Conservation (phyloP, 2,888 invertebrate species). For the Timema cristinae region DNA sequence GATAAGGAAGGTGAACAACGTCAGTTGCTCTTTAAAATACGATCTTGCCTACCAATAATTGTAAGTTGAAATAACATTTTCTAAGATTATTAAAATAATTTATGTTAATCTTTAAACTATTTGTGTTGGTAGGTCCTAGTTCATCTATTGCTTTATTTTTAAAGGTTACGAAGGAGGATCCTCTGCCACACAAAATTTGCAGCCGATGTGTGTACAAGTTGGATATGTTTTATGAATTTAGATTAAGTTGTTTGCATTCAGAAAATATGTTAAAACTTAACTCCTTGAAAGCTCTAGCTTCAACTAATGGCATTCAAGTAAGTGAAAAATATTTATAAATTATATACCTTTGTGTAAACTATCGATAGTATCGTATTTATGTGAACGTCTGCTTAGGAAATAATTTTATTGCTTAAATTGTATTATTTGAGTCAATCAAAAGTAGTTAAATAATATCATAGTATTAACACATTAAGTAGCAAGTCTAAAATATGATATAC, state of each 20-base stretch:
- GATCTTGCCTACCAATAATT: conserved; percentile 64
- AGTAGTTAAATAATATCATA: too few species aligned
- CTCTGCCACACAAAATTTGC: conserved; percentile 67
- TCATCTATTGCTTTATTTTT: conserved; percentile 26
- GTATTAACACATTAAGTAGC: too few species aligned
- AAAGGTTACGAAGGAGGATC: conserved; percentile 68
- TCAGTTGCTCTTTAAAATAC: conserved; percentile 64
- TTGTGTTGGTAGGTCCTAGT: neutral
- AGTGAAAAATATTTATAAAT: conserved; percentile 23
- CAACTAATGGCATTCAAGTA: conserved; percentile 55
- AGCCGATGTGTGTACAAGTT: conserved; percentile 61
- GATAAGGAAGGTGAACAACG: conserved; percentile 69
- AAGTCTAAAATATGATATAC: too few species aligned
- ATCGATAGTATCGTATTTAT: too few species aligned
- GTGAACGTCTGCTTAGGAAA: too few species aligned
- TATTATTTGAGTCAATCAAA: too few species aligned
- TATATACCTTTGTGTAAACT: too few species aligned
- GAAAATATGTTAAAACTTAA: conserved; percentile 64
- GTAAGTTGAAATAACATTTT: conserved; percentile 47
- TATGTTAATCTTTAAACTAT: conserved; percentile 6
- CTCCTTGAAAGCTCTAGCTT: conserved; percentile 36
- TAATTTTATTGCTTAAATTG: too few species aligned
- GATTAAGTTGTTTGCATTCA: conserved; percentile 60
- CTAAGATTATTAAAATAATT: conserved; percentile 21
- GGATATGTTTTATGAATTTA: conserved; percentile 67